Percentiles rank a stretch among this genome's conserved stretches.
Evolutionary conservation across 2,113 vertebrate genomes (phyloP).

Genomic region (zebrafish (Danio rerio)): DNA sequence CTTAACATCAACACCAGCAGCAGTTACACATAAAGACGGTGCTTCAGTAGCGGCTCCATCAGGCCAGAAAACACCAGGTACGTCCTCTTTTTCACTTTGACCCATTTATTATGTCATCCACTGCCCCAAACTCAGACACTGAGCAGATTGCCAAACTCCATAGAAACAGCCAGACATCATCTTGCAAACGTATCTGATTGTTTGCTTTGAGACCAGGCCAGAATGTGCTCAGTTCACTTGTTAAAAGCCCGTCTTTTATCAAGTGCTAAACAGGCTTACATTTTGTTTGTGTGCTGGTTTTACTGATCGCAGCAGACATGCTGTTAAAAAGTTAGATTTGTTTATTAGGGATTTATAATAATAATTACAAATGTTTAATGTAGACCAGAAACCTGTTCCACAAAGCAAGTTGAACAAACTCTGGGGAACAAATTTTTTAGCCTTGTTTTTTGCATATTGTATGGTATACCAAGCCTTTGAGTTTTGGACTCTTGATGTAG

Average conservation of each 20-base stretch:
- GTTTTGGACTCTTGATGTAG: background rate
- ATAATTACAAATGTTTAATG: too few relatives aligned
- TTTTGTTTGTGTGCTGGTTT: background rate
- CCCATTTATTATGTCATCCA: background rate
- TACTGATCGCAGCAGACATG: background rate
- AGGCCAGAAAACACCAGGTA: slow-evolving; percentile 81
- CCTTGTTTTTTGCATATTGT: too few relatives aligned
- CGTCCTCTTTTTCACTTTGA: background rate
- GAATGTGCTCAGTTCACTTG: slow-evolving; percentile 33
- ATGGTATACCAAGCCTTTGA: too few relatives aligned
- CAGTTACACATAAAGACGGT: slow-evolving; percentile 77
- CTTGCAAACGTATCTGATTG: slow-evolving; percentile 30
- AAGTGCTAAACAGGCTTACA: background rate
- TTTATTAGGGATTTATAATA: background rate
- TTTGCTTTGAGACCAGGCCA: slow-evolving; percentile 27
- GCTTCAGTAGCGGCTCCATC: slow-evolving; percentile 77
- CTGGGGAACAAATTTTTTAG: too few relatives aligned
- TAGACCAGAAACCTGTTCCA: too few relatives aligned
- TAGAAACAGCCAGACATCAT: slow-evolving; percentile 25
- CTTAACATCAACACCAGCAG: slow-evolving; percentile 67
- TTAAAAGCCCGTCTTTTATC: background rate
- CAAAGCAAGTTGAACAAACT: too few relatives aligned
- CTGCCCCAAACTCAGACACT: background rate
- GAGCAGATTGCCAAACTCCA: background rate
- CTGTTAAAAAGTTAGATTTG: background rate